These are phyloP conservation scores for Hydrozoanthus gracilis DNA, from an alignment of 92 coral and sea anemone species.

Conservation along the genomic window DNA sequence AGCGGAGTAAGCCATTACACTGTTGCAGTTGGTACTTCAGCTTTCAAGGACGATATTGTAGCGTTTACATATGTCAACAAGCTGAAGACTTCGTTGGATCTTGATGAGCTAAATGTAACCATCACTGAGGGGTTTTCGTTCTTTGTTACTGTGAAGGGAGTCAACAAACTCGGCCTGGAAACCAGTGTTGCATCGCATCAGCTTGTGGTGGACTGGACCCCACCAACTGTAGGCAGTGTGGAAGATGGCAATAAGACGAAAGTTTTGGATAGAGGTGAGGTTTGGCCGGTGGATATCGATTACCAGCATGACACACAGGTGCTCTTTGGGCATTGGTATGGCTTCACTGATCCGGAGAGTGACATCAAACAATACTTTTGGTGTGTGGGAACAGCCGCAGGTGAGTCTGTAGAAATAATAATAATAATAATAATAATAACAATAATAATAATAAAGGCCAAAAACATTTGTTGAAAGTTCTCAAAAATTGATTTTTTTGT, in stretches of 20 bases:
- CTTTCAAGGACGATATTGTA: slow-evolving; percentile 70
- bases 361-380: slow-evolving; percentile 75
- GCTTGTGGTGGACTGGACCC: slow-evolving; percentile 86
- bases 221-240: slow-evolving; percentile 73
- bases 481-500: not conserved
- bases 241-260: slow-evolving; percentile 82
- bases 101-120: slow-evolving; percentile 75
- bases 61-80: slow-evolving; percentile 50
- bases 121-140: slow-evolving; percentile 66
- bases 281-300: slow-evolving; percentile 61
- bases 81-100: slow-evolving; percentile 67
- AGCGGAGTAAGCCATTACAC: slow-evolving; percentile 72
- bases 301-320: slow-evolving; percentile 56
- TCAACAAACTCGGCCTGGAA: slow-evolving; percentile 78
- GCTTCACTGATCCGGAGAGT: slow-evolving; percentile 83
- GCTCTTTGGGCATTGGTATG: slow-evolving; percentile 77
- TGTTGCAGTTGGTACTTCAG: slow-evolving; percentile 72
- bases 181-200: slow-evolving; percentile 72
- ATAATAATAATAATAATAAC: not conserved
- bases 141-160: slow-evolving; percentile 74
- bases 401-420: slow-evolving; percentile 38
- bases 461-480: not conserved
- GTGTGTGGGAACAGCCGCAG: slow-evolving; percentile 83
- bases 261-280: not conserved
- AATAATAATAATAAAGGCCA: not conserved